These are phyloP conservation scores for Macrotis lagotis DNA, from an alignment of 2,113 vertebrate genomes.

Conservation along the genomic window DNA sequence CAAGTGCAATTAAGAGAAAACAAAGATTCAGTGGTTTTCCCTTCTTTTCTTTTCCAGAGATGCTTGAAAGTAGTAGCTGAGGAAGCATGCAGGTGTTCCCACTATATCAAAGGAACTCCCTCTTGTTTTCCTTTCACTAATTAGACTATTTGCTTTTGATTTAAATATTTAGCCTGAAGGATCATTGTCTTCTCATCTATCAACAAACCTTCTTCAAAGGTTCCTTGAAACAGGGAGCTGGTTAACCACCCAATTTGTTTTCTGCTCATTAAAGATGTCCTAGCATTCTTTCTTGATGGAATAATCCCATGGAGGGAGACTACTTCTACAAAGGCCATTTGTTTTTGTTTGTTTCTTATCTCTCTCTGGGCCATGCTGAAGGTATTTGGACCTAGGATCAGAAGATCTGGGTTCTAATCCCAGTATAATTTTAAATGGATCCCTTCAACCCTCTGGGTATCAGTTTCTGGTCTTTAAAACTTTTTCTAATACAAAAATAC, in stretches of 20 bases:
- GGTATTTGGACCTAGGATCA: not conserved
- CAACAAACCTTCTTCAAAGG: not conserved
- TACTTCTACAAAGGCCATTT: not conserved
- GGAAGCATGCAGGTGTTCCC: not conserved
- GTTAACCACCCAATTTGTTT: not conserved
- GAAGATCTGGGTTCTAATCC: not conserved
- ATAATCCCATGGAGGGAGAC: not conserved
- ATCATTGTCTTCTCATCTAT: not conserved
- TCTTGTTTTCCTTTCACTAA: not conserved
- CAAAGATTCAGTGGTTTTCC: fast-evolving
- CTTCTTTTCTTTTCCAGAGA: not conserved
- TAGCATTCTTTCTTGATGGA: not conserved
- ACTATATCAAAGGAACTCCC: not conserved
- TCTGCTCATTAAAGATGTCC: not conserved
- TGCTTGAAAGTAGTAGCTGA: not conserved
- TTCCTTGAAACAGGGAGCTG: not conserved
- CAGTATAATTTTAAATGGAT: not conserved
- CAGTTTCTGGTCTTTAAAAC: not conserved
- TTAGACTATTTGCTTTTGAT: not conserved
- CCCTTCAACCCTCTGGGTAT: not conserved
- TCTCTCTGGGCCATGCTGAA: not conserved
- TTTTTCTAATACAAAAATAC: not conserved
- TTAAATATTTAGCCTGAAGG: not conserved
- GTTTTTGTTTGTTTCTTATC: not conserved
- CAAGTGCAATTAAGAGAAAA: no score